Conservation (phyloP, 2,888 invertebrate species). For the Actias luna region DNA sequence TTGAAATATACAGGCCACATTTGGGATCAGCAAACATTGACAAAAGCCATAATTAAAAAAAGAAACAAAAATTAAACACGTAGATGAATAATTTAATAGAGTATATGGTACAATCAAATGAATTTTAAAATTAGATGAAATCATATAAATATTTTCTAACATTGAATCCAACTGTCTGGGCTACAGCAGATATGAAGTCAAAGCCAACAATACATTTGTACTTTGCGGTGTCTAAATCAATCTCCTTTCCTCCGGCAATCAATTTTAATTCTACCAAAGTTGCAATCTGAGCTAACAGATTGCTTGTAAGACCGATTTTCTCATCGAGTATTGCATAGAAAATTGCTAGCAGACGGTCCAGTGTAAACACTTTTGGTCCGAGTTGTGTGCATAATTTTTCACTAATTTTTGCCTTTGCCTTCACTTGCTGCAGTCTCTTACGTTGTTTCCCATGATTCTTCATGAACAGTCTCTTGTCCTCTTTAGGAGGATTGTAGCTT, state of each 20-base stretch:
- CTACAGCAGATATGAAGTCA: slow-evolving; percentile 89
- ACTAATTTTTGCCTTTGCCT: slow-evolving; percentile 80
- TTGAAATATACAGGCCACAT: too few relatives aligned
- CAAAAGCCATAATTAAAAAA: too few relatives aligned
- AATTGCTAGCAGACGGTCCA: slow-evolving; percentile 92
- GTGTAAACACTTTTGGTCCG: slow-evolving; percentile 91
- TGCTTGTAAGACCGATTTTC: slow-evolving; percentile 91
- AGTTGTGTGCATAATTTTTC: slow-evolving; percentile 85
- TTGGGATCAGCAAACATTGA: too few relatives aligned
- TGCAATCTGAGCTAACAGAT: slow-evolving; percentile 92
- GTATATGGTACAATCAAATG: background rate
- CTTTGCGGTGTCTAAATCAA: slow-evolving; percentile 89
- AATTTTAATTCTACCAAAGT: slow-evolving; percentile 92
- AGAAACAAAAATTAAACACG: background rate
- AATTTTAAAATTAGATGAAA: slow-evolving; percentile 65
- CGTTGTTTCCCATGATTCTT: slow-evolving; percentile 88
- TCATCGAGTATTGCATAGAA: slow-evolving; percentile 94
- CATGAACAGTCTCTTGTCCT: slow-evolving; percentile 93
- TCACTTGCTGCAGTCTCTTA: slow-evolving; percentile 83
- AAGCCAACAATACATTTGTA: slow-evolving; percentile 93
- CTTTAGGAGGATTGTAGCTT: slow-evolving; percentile 94
- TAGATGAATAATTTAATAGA: background rate
- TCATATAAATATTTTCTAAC: slow-evolving; percentile 89
- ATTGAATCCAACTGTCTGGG: slow-evolving; percentile 89
- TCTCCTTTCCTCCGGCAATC: slow-evolving; percentile 87